Percentiles rank a stretch among this genome's conserved stretches.
Evolutionary conservation across 2,113 vertebrate species (phyloP).

Genomic region (Formicarius rufipectus): DNA sequence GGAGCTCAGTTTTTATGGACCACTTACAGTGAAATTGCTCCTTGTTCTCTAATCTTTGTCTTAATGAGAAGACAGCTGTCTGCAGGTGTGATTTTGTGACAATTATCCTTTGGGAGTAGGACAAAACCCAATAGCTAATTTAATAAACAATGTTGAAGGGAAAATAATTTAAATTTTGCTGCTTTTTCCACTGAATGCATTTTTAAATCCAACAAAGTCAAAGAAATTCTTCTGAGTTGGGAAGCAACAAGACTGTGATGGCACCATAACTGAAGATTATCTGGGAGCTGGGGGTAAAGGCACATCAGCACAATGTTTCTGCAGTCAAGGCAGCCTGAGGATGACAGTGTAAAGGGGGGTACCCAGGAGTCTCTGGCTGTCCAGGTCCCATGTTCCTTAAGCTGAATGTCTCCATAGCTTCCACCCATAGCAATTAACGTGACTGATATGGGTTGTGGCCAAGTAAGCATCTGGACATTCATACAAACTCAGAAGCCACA

Average conservation of each 20-base stretch:
- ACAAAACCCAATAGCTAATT: background rate
- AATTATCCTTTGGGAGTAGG: background rate
- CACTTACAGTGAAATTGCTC: background rate
- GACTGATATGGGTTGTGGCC: accelerated
- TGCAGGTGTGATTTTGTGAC: background rate
- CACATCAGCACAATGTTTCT: background rate
- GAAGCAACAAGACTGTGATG: background rate
- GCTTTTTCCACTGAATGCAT: background rate
- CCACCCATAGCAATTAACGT: background rate
- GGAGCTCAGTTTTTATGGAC: background rate
- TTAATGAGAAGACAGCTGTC: background rate
- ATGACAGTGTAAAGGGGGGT: accelerated
- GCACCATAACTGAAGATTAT: background rate
- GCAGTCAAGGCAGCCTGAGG: background rate
- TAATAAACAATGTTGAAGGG: background rate
- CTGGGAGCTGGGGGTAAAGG: background rate
- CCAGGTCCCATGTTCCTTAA: no score
- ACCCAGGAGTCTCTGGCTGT: background rate
- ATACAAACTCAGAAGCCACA: background rate
- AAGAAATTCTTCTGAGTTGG: background rate
- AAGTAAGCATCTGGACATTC: background rate
- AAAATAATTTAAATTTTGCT: background rate
- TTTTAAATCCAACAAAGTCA: background rate
- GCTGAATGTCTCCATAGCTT: background rate
- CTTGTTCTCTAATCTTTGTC: background rate